A percentile compares a stretch with the other conserved stretches of the same genome.
Evolutionary conservation across 1,140 invertebrate genomes (phyloP).

Genomic region (Bombus pascuorum): DNA sequence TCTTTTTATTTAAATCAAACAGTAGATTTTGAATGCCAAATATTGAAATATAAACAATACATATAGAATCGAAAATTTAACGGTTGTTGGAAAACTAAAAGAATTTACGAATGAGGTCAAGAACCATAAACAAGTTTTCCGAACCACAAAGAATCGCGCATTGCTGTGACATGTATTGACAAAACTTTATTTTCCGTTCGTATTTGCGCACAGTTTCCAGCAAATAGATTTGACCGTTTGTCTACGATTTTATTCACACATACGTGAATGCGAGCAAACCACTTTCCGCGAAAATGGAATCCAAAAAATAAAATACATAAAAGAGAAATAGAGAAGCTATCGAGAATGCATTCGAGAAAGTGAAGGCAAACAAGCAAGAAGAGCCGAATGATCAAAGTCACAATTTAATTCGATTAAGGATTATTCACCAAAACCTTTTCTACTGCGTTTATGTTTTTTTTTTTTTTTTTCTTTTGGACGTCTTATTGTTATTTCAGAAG

Average conservation of each 20-base stretch:
- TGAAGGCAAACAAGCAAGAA: not conserved
- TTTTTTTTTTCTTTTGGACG: not conserved
- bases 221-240: conserved; percentile 15
- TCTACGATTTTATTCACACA: conserved; percentile 10
- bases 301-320: not conserved
- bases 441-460: not conserved
- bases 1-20: not conserved
- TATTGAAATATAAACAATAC: not conserved
- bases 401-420: conserved; percentile 19
- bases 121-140: conserved; percentile 5
- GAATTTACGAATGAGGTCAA: not conserved
- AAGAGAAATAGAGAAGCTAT: not conserved
- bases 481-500: not conserved
- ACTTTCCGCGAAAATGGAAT: not conserved
- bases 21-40: not conserved
- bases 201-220: conserved; percentile 18
- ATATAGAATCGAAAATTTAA: not conserved
- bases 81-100: not conserved
- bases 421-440: not conserved
- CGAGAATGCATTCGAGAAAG: not conserved
- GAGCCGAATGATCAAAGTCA: conserved; percentile 7
- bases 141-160: not conserved
- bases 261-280: not conserved
- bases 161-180: not conserved
- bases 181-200: not conserved